Evolutionary conservation across 1,140 invertebrate species (phyloP).

Genomic region (Nautilus pompilius): DNA sequence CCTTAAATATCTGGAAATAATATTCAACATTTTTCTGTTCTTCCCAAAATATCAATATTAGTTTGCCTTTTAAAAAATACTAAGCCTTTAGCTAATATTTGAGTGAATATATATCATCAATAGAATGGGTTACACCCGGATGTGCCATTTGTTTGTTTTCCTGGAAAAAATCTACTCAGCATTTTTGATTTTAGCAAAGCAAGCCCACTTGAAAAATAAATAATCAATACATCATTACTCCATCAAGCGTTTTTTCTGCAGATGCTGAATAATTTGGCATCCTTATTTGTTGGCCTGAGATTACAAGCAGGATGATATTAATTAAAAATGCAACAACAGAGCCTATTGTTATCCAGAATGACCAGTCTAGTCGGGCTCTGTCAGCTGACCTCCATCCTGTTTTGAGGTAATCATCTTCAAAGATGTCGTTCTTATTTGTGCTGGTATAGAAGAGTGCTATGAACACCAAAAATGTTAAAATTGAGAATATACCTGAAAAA

Average conservation of each 20-base stretch:
- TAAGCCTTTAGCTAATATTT: too few relatives aligned
- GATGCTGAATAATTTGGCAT: not conserved
- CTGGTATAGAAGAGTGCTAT: conserved; percentile 71
- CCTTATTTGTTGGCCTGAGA: conserved; percentile 44
- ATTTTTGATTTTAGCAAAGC: too few relatives aligned
- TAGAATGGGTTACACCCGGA: too few relatives aligned
- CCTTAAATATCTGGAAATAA: too few relatives aligned
- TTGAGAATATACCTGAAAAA: conserved; percentile 69
- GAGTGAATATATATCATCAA: too few relatives aligned
- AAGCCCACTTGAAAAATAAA: too few relatives aligned
- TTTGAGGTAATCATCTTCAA: conserved; percentile 69
- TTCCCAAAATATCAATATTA: too few relatives aligned
- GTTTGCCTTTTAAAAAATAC: too few relatives aligned
- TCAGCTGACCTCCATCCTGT: conserved; percentile 69
- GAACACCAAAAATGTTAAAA: conserved; percentile 71
- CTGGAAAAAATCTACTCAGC: too few relatives aligned
- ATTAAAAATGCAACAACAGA: conserved; percentile 69
- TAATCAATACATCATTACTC: not conserved
- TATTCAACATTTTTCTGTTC: too few relatives aligned
- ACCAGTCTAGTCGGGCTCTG: conserved; percentile 69
- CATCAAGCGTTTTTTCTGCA: not conserved
- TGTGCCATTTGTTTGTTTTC: too few relatives aligned
- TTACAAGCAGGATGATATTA: conserved; percentile 72
- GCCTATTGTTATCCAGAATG: conserved; percentile 78
- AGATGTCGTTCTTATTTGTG: conserved; percentile 74